phyloP scores from a whole-genome alignment of 2,797 vertebrate species.

The Sphenopsis melanotis region DNA sequence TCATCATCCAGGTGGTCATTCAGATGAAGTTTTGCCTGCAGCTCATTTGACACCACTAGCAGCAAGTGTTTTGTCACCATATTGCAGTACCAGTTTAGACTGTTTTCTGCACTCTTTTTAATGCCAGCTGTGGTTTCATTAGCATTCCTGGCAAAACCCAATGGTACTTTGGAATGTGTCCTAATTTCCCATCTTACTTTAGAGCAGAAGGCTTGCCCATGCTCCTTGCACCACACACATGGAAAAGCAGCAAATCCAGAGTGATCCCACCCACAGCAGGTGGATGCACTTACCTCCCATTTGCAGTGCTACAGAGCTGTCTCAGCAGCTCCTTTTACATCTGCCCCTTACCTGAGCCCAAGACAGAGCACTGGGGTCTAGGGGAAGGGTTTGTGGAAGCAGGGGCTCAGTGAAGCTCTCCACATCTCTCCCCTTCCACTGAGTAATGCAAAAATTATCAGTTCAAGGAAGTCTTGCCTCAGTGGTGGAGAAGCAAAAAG shows the following conservation, averaged over 20 bases:
- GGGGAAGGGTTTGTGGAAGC: background rate
- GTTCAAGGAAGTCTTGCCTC: background rate
- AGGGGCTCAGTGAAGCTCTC: background rate
- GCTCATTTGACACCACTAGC: background rate
- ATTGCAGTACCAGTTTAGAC: background rate
- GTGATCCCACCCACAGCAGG: background rate
- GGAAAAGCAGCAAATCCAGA: background rate
- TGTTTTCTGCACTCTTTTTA: background rate
- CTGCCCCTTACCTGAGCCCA: background rate
- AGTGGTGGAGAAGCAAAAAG: background rate
- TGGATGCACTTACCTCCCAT: fast-evolving
- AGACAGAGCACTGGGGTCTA: background rate
- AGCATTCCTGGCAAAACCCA: background rate
- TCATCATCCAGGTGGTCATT: background rate
- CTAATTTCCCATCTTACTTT: background rate
- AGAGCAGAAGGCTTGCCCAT: background rate
- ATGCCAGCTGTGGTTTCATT: background rate
- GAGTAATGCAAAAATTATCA: background rate
- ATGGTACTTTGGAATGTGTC: background rate
- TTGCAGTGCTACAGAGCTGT: background rate
- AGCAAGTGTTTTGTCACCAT: background rate
- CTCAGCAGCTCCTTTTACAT: background rate
- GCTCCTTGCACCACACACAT: fast-evolving
- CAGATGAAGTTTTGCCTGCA: background rate
- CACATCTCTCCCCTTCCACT: background rate